Evolutionary conservation across 2,888 invertebrate species (phyloP), one percentile per base, ranked within the genome.

Genomic region (Stegophylla sp.): DNA sequence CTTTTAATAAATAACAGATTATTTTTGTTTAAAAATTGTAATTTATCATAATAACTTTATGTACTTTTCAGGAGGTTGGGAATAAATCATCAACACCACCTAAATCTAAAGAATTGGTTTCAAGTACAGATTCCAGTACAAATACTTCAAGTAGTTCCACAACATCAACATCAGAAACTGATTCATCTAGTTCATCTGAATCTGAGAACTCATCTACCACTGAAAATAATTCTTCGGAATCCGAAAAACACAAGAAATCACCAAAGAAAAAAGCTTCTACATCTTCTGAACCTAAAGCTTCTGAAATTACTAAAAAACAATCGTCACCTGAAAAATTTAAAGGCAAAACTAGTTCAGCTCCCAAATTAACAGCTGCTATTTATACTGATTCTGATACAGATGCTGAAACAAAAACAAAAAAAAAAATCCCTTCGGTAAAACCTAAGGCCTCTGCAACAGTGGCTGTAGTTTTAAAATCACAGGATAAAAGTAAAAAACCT

Each of bases 161-260:
- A 13, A 85, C 86, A 84, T 85, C 88, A 20, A 83, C 84, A 45
- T 84, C 84, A 41, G 83, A 83, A 13, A 84, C 87, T 43, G 84
- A 84, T 51, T 85, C 85, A 28, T 84, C 85, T 23, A 84, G 84
- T 48, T 85, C 85, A 45, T 85, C 85, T 5, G 84, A 84, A 71
- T 84, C 84, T 45, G 85, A 84, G 7, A 84, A 84, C 72, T 84
- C 85, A 15, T 85, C 85, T 10, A 85, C 85, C 76, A 85, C 85
- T 53, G 83, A 83, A 67, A 77, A 66, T 26, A 75, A 74, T 26
- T 82, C 83, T 28, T 81, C 82, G 15, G 82, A 82, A 73, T 82
- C 82, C 1, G 83, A 83, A 76, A 82, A 81, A 67, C 82, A 69
- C 15, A 83, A 82, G 15, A 83, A 83, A 48, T 63, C 82, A 4